Base-by-base conservation (phyloP, 2,113 vertebrate species). In the Triplophysa rosa region DNA sequence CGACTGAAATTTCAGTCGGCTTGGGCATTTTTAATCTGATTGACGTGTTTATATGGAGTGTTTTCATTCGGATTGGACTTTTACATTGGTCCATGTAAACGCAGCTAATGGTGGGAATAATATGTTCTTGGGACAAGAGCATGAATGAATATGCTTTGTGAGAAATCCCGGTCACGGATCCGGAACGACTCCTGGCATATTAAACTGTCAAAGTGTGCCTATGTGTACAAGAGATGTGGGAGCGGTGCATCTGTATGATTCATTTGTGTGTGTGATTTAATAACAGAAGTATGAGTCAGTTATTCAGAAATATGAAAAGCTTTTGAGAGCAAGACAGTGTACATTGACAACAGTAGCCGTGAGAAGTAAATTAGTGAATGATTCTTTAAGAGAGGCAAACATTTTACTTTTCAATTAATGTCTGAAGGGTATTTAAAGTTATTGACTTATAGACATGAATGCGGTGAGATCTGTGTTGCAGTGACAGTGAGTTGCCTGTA, bases 121-220 rank as follows among this genome's bases (percentile, higher is more conserved):
- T 0, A 19, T 37, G 23, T 61, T 68, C 24, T 62, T 24, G 26
- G 21, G 16, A 9, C 33, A 0, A 45, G 37, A 45, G 40, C 37
- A 45, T 74, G 40, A 74, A 26, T 63, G 58, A 62, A 24, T 74
- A 42, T 62, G n/a, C 37, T 74, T 74, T 42, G 56, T 62, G 13
- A 45, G 40, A 63, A 63, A 47, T 24, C 10, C 7, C 2, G 14
- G 16, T 74, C 2, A 61, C 33, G 24, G 80, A 71, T 80, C 80
- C 77, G 70, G 5, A 76, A 62, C 11, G 59, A 58, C 42, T 77
- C 37, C 66, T 79, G 71, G 69, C 13, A 71, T 82, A 69, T 82
- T 77, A 84, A 84, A 67, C 69, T 52, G 71, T 79, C 70, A 79
- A 66, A 40, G 7, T 29, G 24, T 40, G 68, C 23, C 37, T 59